Percentiles rank a stretch among this genome's conserved stretches.
Evolutionary conservation across 2,797 vertebrate species (phyloP).

Genomic region (Neomorphus geoffroyi): DNA sequence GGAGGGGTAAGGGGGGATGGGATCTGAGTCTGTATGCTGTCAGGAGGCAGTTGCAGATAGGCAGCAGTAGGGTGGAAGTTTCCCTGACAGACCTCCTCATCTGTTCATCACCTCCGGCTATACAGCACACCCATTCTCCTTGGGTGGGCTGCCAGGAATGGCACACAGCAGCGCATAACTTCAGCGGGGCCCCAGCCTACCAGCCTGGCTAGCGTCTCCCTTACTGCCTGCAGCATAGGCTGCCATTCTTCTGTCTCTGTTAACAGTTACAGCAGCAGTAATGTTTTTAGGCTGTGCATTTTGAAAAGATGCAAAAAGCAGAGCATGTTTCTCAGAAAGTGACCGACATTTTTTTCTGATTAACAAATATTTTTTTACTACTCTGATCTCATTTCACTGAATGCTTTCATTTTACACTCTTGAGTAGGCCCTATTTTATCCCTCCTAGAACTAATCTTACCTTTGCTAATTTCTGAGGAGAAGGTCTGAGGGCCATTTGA

Average conservation of each 20-base stretch:
- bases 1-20: neutral
- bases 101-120: slow-evolving; percentile 85
- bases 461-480: neutral
- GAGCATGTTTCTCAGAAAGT: neutral
- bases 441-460: neutral
- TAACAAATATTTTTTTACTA: neutral
- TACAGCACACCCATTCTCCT: slow-evolving; percentile 77
- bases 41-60: slow-evolving; percentile 63
- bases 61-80: slow-evolving; percentile 72
- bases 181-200: slow-evolving; percentile 81
- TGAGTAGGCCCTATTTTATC: neutral
- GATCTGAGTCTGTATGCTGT: neutral
- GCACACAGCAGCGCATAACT: slow-evolving; percentile 82
- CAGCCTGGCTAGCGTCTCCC: slow-evolving; percentile 72
- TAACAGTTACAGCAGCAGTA: slow-evolving; percentile 49
- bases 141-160: slow-evolving; percentile 90
- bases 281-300: slow-evolving; percentile 49
- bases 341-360: neutral
- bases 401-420: neutral
- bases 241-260: slow-evolving; percentile 67
- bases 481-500: neutral
- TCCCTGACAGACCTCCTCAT: slow-evolving; percentile 77
- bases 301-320: slow-evolving; percentile 12
- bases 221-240: slow-evolving; percentile 80
- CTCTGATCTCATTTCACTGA: slow-evolving; percentile 25